Evolutionary conservation across 2,797 vertebrate genomes (phyloP), one percentile per base, ranked within the genome.

Genomic region (Phrynocephalus vlangalii): DNA sequence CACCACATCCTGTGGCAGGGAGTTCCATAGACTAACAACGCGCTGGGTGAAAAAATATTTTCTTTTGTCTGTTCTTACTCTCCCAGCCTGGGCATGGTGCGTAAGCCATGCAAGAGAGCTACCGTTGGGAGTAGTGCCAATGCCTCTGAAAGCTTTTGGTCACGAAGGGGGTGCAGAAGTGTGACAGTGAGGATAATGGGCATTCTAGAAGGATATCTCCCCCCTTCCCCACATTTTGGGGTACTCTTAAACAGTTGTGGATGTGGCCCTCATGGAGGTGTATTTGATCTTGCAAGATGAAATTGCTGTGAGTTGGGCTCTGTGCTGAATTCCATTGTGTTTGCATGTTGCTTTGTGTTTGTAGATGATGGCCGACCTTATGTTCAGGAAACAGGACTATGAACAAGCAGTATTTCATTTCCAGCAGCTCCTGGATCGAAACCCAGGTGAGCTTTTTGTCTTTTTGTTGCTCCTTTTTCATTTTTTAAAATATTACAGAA

Each of bases 281-380:
- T n/a, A 26, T 16, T 9, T 78, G 28, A 50, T 79, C 82, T 33
- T 75, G 2, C 5, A 0, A 1, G 24, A 68, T 90, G 0, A 86
- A 83, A 89, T 33, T 6, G 3, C 83, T 11, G 30, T 73, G 79
- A 68, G 83, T 72, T 1, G 63, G 3, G 60, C 0, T 67, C 78
- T 79, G 3, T 71, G 0, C 56, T 86, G 11, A 8, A 87, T 90
- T 82, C 44, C 56, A 16, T 10, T 89, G 11, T 0, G 56, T 1
- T 87, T 91, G 90, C 91, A 52, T 88, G 20, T 91, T 86, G 85
- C 71, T 71, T 93, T 86, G 33, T 80, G 87, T 28, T 16, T 92
- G 68, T 96, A 97, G 99, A 98, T 99, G 99, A 99, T 99, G 98
- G 98, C 98, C 86, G 98, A 99, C 92, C 96, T 99, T 89, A 98